Conservation (phyloP, 2,888 invertebrate species). For the Cremastinae sp. region DNA sequence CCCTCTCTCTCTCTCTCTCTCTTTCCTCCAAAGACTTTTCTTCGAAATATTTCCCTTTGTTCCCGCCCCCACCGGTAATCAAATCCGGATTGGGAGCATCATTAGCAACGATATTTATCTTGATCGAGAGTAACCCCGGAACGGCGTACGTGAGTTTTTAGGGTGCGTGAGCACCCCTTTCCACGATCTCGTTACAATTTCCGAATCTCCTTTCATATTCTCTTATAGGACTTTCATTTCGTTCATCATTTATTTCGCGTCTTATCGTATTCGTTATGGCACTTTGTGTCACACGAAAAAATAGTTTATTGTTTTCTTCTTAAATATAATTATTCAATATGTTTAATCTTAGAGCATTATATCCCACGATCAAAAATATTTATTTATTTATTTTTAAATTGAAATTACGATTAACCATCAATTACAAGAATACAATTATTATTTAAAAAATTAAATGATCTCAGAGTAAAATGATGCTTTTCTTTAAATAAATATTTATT, state of each 20-base stretch:
- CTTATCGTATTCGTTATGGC: not conserved
- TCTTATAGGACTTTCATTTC: not conserved
- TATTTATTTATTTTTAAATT: no score
- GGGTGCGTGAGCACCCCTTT: not conserved
- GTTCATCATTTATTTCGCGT: not conserved
- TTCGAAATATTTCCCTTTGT: conserved; percentile 40
- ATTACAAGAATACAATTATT: no score
- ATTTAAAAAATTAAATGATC: no score
- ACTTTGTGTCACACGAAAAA: no score
- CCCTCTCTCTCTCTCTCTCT: not conserved
- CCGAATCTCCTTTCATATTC: not conserved
- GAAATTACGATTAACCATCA: no score
- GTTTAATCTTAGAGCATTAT: no score
- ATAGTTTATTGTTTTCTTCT: no score
- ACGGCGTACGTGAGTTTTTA: not conserved
- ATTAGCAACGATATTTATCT: conserved; percentile 22
- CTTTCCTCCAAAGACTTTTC: not conserved
- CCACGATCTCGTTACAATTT: not conserved
- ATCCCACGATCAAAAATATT: no score
- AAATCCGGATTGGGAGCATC: conserved; percentile 22
- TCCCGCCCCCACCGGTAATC: conserved; percentile 26
- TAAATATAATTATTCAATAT: no score
- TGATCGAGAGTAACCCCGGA: conserved; percentile 25
- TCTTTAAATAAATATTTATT: no score
- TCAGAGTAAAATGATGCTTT: no score